phyloP scores from a whole-genome alignment of 2,888 invertebrate genomes.

The Mechanitis mazaeus region DNA sequence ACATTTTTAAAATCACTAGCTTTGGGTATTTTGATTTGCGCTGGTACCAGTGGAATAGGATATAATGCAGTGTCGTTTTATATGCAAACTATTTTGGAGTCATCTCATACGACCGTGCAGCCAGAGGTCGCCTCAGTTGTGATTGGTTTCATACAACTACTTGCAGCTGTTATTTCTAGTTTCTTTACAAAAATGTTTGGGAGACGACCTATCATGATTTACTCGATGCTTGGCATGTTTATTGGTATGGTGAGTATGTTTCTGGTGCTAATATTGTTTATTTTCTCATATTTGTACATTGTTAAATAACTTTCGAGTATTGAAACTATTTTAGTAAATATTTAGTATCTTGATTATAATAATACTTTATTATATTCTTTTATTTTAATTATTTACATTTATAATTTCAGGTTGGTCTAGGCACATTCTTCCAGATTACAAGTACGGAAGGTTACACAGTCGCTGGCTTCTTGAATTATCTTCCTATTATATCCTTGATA shows the following conservation, averaged over 20 bases:
- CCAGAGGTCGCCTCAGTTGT: constrained; percentile 45
- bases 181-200: constrained; percentile 43
- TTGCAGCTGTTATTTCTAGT: constrained; percentile 40
- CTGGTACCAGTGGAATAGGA: constrained; percentile 38
- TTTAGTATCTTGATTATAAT: no score
- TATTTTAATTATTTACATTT: no score
- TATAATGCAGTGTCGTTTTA: constrained; percentile 44
- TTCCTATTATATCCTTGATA: no score
- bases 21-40: constrained; percentile 30
- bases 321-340: no score
- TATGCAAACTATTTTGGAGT: no score
- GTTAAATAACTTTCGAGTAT: no score
- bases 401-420: no score
- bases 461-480: no score
- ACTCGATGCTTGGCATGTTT: constrained; percentile 32
- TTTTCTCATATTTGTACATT: no score
- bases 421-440: no score
- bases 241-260: constrained; percentile 37
- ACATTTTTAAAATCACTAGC: constrained; percentile 33
- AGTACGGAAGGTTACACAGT: no score
- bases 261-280: not conserved
- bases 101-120: constrained; percentile 43
- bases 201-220: constrained; percentile 37
- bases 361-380: no score
- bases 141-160: constrained; percentile 45